Conservation (phyloP, 2,888 invertebrate genomes). For the Latheticus oryzae region DNA sequence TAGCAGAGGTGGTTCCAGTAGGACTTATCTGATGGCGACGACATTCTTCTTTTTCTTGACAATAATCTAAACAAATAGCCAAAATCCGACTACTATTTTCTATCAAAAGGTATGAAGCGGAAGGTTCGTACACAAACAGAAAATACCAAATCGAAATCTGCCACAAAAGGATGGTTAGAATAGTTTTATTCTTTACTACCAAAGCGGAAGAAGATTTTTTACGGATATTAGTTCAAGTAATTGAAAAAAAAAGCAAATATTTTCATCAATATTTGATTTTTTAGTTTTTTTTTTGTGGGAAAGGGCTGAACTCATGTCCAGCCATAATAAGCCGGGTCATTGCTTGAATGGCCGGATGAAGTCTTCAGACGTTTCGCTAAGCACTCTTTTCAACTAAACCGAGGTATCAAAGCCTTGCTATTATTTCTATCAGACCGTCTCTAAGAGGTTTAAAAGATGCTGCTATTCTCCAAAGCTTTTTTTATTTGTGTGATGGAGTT, state of each 20-base stretch:
- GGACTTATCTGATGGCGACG: slow-evolving; percentile 18
- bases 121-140: slow-evolving; percentile 45
- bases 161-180: slow-evolving; percentile 45
- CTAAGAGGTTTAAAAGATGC: slow-evolving; percentile 49
- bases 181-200: slow-evolving; percentile 42
- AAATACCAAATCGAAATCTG: slow-evolving; percentile 39
- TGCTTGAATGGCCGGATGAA: slow-evolving; percentile 39
- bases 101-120: slow-evolving; percentile 48
- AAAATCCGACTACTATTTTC: slow-evolving; percentile 46
- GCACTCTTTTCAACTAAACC: slow-evolving; percentile 35
- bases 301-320: slow-evolving; percentile 17
- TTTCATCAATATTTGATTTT: slow-evolving; percentile 25
- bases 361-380: slow-evolving; percentile 40
- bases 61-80: slow-evolving; percentile 46
- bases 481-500: slow-evolving; percentile 25
- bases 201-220: slow-evolving; percentile 41
- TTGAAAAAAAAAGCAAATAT: slow-evolving; percentile 29
- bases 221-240: slow-evolving; percentile 43
- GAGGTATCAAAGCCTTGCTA: slow-evolving; percentile 43
- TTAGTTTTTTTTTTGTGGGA: slow-evolving; percentile 3
- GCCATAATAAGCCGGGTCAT: slow-evolving; percentile 32
- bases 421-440: slow-evolving; percentile 48
- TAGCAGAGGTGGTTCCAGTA: slow-evolving; percentile 13
- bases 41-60: slow-evolving; percentile 43
- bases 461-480: slow-evolving; percentile 27